Conservation (phyloP, 2,797 vertebrate species). For the Tragopan temminckii region DNA sequence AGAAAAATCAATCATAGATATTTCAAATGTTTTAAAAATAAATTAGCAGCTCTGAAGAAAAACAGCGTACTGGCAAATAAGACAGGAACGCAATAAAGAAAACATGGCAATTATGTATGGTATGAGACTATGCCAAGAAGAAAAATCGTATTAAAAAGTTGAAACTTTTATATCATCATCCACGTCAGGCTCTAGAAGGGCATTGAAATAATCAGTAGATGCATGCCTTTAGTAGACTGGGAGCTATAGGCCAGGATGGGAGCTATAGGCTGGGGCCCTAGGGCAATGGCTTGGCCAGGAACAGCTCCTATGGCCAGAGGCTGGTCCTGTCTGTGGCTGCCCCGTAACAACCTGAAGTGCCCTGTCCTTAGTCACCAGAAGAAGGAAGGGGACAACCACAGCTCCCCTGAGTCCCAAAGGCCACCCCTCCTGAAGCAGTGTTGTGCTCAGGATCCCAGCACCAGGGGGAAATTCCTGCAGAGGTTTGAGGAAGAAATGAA, state of each 20-base stretch:
- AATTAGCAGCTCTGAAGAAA: not conserved
- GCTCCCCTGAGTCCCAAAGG: not conserved
- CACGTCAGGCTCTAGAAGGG: not conserved
- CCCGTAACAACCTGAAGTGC: not conserved
- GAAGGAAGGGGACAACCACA: no score
- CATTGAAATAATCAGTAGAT: not conserved
- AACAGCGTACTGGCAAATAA: not conserved
- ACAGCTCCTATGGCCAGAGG: not conserved
- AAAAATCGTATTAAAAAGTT: not conserved
- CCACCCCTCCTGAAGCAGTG: accelerated
- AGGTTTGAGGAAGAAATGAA: accelerated
- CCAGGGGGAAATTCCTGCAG: accelerated
- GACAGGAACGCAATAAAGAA: not conserved
- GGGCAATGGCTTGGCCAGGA: not conserved
- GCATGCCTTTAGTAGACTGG: not conserved
- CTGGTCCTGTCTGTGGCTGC: accelerated
- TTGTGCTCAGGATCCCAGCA: not conserved
- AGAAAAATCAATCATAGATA: slow-evolving; percentile 1
- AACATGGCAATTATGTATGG: not conserved
- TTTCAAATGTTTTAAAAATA: slow-evolving; percentile 5
- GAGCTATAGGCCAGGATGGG: not conserved
- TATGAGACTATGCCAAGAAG: not conserved
- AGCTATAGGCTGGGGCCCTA: accelerated
- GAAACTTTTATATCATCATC: not conserved
- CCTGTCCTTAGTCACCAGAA: not conserved